These are phyloP conservation scores for Leptinotarsa tumamoca DNA, from an alignment of 2,888 invertebrate genomes.

Conservation along the genomic window DNA sequence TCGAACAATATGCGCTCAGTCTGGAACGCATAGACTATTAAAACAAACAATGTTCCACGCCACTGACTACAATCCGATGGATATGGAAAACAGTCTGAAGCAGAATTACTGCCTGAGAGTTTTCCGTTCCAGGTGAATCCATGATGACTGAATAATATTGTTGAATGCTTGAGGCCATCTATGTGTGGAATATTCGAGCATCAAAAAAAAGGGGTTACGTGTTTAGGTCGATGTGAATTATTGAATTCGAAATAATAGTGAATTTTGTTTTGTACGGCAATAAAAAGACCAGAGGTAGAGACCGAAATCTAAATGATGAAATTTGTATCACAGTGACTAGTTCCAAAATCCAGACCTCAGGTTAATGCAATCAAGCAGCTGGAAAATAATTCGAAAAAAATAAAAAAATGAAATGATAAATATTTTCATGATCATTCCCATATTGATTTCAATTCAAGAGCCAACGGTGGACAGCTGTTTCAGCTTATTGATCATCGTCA, in stretches of 20 bases:
- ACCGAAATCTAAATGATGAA: too few relatives aligned
- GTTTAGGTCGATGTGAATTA: slow-evolving; percentile 28
- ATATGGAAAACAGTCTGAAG: slow-evolving; percentile 23
- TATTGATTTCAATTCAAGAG: too few relatives aligned
- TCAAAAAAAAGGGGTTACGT: slow-evolving; percentile 28
- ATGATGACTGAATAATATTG: slow-evolving; percentile 41
- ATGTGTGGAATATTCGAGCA: slow-evolving; percentile 25
- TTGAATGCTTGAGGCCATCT: slow-evolving; percentile 35
- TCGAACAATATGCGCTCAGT: too few relatives aligned
- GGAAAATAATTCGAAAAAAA: too few relatives aligned
- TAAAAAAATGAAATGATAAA: too few relatives aligned
- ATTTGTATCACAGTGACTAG: too few relatives aligned
- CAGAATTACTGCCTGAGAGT: slow-evolving; percentile 42
- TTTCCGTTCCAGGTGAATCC: slow-evolving; percentile 45
- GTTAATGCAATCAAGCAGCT: too few relatives aligned
- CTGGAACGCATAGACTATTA: background rate
- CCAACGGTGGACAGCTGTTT: too few relatives aligned
- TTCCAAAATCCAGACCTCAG: too few relatives aligned
- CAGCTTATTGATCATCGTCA: too few relatives aligned
- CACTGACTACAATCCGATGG: slow-evolving; percentile 16
- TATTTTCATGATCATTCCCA: too few relatives aligned
- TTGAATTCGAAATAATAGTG: slow-evolving; percentile 28
- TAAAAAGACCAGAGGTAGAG: too few relatives aligned
- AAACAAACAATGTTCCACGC: slow-evolving; percentile 3
- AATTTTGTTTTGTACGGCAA: background rate